Evolutionary conservation across 1,140 invertebrate species (phyloP), one percentile per base, ranked within the genome.

Genomic region (Aphis gossypii): DNA sequence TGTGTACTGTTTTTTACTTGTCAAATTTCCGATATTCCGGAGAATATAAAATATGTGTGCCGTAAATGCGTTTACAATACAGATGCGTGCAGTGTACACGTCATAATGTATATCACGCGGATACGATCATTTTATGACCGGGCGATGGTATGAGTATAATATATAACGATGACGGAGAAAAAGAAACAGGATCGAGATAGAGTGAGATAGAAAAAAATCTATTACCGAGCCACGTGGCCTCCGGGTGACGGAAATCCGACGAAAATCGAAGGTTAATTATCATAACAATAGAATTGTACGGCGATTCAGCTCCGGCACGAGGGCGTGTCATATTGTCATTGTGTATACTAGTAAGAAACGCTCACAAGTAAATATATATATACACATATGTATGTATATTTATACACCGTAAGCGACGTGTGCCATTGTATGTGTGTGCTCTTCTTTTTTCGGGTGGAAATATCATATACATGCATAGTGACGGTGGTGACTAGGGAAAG

Each of bases 201-300:
- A 90, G 54, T 21, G 51, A 35, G 48, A 38, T 20, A 35, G 88
- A 35, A 90, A 90, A 90, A 90, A 68, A 60, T 60, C 54, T 60
- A 60, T 90, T 60, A 76, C 91, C 21, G 91, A 83, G 91, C 60
- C 91, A 92, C 91, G 91, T 92, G 90, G 56, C 56, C 35, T n/a
- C 18, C 91, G 91, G 68, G 91, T 83, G 91, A 83, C 91, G 91
- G 91, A 92, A 92, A 92, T 92, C 91, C 91, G 91, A 92, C 46
- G 91, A 92, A 92, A 92, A 92, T 92, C 91, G 91, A 83, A 92
- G 91, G 91, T 92, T 92, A 92, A 92, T 92, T 92, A 92, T 83
- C 91, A 92, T 92, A 92, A 92, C 91, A 92, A 92, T 92, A n/a
- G 91, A 21, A 82, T 44, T 9, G n/a, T 76, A 76, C 48, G 44